Conservation (phyloP, 30 jellyfish, hydroid and myxozoan genomes). For the Turritopsis rubra region DNA sequence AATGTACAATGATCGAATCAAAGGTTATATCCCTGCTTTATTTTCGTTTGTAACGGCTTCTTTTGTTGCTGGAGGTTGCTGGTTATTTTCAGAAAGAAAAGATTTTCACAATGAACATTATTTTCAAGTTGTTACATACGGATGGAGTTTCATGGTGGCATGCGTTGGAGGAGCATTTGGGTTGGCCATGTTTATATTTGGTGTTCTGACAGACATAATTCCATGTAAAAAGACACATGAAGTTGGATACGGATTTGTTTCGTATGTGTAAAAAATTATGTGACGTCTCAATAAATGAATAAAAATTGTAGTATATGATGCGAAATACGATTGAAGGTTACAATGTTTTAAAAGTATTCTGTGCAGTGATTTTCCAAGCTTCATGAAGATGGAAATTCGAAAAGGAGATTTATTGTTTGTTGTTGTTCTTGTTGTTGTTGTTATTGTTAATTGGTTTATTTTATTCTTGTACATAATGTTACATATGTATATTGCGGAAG, state of each 20-base stretch:
- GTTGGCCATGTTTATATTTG: background rate
- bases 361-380: background rate
- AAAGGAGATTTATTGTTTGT: no score
- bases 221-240: background rate
- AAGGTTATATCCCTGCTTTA: background rate
- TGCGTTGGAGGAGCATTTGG: background rate
- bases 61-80: background rate
- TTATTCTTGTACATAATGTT: no score
- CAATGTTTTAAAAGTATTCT: background rate
- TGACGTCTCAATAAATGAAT: background rate
- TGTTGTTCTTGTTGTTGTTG: no score
- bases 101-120: background rate
- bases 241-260: background rate
- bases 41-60: slow-evolving; percentile 1
- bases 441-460: no score
- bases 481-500: background rate
- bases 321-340: no score
- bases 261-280: background rate
- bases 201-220: background rate
- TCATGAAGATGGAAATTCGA: no score
- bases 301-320: background rate
- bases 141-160: background rate
- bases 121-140: background rate
- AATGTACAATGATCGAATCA: background rate
- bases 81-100: background rate